Evolutionary conservation across 2,888 invertebrate species (phyloP), one percentile per base, ranked within the genome.

Genomic region (Leucophenga maculata): DNA sequence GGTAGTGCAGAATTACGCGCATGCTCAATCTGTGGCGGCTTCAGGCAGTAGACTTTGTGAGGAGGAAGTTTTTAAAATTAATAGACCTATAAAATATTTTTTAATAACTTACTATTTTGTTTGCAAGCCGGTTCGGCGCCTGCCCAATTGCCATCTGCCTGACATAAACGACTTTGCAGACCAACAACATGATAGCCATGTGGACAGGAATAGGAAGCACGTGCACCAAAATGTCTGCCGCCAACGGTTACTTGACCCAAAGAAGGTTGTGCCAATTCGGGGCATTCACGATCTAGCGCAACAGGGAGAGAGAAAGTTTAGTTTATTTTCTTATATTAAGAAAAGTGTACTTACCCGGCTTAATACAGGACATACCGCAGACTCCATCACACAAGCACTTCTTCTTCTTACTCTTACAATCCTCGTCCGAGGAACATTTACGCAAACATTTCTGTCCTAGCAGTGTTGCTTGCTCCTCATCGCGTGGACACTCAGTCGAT

Each of bases 291-390:
- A 85, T 96, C 96, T 91, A n/a, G n/a, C n/a, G n/a, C n/a, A n/a
- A n/a, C n/a, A n/a, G n/a, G n/a, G n/a, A n/a, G n/a, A n/a, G n/a
- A n/a, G n/a, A n/a, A n/a, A 32, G 9, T 39, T 60, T 16, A 16
- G 6, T 22, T 57, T 11, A 14, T 22, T 13, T 22, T 55, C 2
- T 22, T 26, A 11, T 1, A 26, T 9, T 18, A 6, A n/a, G 26
- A 26, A 14, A 26, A 57, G n/a, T 22, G 14, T 16, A 26, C 71
- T 90, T 81, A 97, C 97, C 96, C 88, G 97, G 97, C 88, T 98
- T 98, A 78, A 99, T 97, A 89, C 99, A 99, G 67, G 97, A 97
- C 93, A 97, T 94, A 69, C 99, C 99, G 85, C 99, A 99, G 1
- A 94, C 93, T 62, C 98, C 98, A 86, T 99, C 99, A 87, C 99